These are phyloP conservation scores for Odobenus rosmarus DNA, from an alignment of 2,113 vertebrate species.

Conservation along the genomic window DNA sequence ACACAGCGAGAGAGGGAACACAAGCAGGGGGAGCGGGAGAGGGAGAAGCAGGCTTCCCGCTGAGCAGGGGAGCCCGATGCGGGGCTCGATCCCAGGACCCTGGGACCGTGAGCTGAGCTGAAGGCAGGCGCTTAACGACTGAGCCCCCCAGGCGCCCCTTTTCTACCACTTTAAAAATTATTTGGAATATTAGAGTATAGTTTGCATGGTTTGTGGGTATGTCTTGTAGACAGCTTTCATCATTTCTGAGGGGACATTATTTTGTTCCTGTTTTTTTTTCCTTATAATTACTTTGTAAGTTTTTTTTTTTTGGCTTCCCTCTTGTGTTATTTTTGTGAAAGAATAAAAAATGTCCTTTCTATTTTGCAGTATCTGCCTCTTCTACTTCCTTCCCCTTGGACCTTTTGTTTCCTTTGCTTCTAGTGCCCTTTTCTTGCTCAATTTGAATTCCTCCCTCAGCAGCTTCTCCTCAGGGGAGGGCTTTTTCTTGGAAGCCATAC, in stretches of 20 bases:
- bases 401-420: neutral
- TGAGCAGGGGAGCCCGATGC: neutral
- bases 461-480: neutral
- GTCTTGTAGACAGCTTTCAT: neutral
- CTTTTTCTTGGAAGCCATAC: neutral
- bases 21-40: neutral
- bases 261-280: neutral
- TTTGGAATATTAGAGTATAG: neutral
- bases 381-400: neutral
- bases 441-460: neutral
- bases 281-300: neutral
- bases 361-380: neutral
- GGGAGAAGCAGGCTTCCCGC: neutral
- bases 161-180: neutral
- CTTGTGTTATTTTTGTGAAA: neutral
- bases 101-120: neutral
- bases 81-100: neutral
- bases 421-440: neutral
- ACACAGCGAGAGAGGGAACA: no score
- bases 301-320: neutral
- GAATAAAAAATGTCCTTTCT: neutral
- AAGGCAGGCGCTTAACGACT: neutral
- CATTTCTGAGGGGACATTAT: neutral
- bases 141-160: neutral
- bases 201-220: neutral